Evolutionary conservation across 2,113 vertebrate species (phyloP).

Genomic region (Aegotheles bennettii): DNA sequence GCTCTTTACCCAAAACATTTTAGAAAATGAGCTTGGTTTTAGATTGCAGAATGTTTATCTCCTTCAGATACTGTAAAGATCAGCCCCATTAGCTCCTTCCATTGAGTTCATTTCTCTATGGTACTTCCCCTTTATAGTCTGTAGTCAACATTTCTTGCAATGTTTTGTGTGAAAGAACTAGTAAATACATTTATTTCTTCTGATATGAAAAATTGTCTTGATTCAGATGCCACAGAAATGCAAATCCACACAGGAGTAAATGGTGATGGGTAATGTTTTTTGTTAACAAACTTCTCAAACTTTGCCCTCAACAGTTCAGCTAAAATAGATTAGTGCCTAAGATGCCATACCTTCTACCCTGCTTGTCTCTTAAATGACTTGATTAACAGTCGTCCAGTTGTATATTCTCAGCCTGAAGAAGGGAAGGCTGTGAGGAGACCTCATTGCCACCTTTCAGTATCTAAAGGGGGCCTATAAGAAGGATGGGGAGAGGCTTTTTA

Average conservation of each 20-base stretch:
- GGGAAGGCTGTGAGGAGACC: too few relatives aligned
- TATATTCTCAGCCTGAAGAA: too few relatives aligned
- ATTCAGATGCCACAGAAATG: not conserved
- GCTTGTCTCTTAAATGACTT: fast-evolving
- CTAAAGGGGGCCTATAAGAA: too few relatives aligned
- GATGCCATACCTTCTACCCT: not conserved
- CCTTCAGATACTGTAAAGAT: not conserved
- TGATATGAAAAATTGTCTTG: not conserved
- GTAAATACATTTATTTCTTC: not conserved
- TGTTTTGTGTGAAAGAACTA: not conserved
- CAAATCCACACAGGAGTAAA: not conserved
- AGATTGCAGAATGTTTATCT: not conserved
- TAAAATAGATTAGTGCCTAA: not conserved
- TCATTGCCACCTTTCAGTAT: too few relatives aligned
- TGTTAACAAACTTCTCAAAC: not conserved
- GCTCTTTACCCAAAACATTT: not conserved
- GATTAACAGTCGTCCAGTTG: not conserved
- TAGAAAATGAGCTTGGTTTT: not conserved
- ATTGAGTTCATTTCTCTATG: not conserved
- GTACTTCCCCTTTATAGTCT: not conserved
- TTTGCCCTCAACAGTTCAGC: not conserved
- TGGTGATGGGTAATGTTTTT: not conserved
- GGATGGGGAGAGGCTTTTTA: too few relatives aligned
- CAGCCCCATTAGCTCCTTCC: not conserved
- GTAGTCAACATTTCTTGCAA: not conserved